Base-by-base conservation (phyloP, 1,140 invertebrate species). In the Musca vetustissima region DNA sequence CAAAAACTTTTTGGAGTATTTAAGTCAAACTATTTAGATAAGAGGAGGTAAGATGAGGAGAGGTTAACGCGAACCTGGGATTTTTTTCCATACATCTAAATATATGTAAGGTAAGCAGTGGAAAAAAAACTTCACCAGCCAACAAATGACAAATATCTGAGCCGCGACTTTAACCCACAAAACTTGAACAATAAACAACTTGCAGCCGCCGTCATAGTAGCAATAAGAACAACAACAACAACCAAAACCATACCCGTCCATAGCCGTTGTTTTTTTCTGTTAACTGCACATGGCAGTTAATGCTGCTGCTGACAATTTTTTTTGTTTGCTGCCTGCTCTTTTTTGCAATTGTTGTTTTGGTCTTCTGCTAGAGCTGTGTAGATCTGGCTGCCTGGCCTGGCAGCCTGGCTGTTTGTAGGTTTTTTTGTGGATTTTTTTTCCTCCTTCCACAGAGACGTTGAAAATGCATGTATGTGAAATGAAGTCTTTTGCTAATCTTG, bases 401-500 rank as follows among this genome's bases (percentile, higher is more conserved):
- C 36, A 43, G 36, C 6, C 25, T 32, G 24, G 24, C 28, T 28
- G 28, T 3, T 8, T 28, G 28, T n/a, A 55, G 15, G 8, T 59
- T 59, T 28, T 32, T n/a, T 59, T 24, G 28, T 55, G 0, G 15
- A n/a, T 28, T 59, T 59, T 32, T 4, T 49, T 49, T 15, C 15
- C 6, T 49, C 15, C 14, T 49, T 49, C 15, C 15, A 14, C 48
- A 14, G 9, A 19, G 21, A 9, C 21, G 19, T 21, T 52, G 49
- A 36, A 61, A 61, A 61, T 61, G 28, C 57, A 36, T 61, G 57
- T 61, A 61, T 61, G 57, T 61, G 57, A 61, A 61, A 61, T 61
- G 57, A 61, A 61, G 57, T 61, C 57, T 61, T 61, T 61, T 61
- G 32, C 49, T 66, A 66, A 66, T 66, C 64, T 66, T 52, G 43